Evolutionary conservation across 2,113 vertebrate genomes (phyloP).

Genomic region (Ptilorrhoa leucosticta): DNA sequence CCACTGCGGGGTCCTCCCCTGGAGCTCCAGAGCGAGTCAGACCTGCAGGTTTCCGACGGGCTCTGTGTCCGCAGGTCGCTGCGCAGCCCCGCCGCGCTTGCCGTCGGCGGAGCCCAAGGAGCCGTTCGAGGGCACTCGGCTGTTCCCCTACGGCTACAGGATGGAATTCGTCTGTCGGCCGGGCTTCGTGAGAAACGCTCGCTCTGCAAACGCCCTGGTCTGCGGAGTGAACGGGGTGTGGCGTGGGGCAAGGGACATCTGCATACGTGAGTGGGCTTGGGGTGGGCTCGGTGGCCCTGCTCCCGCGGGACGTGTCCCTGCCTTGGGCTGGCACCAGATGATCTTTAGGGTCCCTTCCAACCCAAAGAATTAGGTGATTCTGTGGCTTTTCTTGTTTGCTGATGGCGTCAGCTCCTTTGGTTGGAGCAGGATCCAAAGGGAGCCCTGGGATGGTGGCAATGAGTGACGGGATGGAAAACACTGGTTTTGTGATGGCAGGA

Average conservation of each 20-base stretch:
- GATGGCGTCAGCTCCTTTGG: background rate
- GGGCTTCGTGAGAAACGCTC: fast-evolving
- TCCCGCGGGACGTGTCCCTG: background rate
- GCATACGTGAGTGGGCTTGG: background rate
- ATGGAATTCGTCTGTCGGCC: background rate
- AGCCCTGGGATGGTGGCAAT: background rate
- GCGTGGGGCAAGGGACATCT: fast-evolving
- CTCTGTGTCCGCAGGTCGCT: background rate
- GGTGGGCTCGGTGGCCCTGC: background rate
- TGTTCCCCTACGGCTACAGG: fast-evolving
- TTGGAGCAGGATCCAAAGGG: fast-evolving
- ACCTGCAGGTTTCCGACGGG: background rate
- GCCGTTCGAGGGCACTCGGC: fast-evolving
- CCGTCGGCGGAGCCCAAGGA: background rate
- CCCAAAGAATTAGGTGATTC: background rate
- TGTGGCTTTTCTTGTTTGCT: background rate
- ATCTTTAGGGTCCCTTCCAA: background rate
- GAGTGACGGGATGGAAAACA: fast-evolving
- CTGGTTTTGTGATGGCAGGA: fast-evolving
- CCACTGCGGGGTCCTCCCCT: fast-evolving
- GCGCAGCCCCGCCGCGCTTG: fast-evolving
- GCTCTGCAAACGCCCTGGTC: fast-evolving
- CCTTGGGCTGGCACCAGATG: fast-evolving
- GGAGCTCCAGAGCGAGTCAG: background rate
- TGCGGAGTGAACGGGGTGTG: fast-evolving